Evolutionary conservation across 1,140 invertebrate genomes (phyloP).

Genomic region (Neotoxoptera formosana): DNA sequence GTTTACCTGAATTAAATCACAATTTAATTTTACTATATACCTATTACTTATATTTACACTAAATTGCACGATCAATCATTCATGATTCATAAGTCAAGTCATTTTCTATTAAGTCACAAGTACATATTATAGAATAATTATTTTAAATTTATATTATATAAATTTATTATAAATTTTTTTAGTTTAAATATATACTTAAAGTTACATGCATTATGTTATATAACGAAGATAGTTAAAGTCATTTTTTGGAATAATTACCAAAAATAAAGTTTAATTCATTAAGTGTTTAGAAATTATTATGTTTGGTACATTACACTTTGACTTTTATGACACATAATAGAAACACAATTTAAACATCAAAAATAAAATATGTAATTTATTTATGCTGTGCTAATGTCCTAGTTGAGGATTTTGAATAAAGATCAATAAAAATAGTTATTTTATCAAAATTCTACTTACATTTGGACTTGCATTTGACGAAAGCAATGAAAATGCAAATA

Average conservation of each 20-base stretch:
- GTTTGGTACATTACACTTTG: neutral
- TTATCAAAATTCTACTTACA: too few relatives aligned
- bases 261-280: neutral
- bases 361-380: neutral
- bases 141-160: too few relatives aligned
- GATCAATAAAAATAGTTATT: neutral
- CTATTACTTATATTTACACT: neutral
- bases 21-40: neutral
- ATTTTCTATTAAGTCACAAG: too few relatives aligned
- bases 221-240: neutral
- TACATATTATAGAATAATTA: too few relatives aligned
- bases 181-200: neutral
- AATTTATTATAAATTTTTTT: too few relatives aligned
- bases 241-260: too few relatives aligned
- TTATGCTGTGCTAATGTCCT: neutral
- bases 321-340: neutral
- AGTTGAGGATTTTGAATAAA: neutral
- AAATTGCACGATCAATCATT: neutral
- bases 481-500: too few relatives aligned
- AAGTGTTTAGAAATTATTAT: neutral
- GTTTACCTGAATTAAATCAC: constrained; percentile 43
- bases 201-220: neutral
- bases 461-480: neutral
- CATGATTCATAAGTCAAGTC: neutral
- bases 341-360: neutral